A percentile compares a stretch with the other conserved stretches of the same genome.
These are phyloP conservation scores for Sarcophaga carnaria DNA, from an alignment of 2,888 invertebrate genomes.

Conservation along the genomic window DNA sequence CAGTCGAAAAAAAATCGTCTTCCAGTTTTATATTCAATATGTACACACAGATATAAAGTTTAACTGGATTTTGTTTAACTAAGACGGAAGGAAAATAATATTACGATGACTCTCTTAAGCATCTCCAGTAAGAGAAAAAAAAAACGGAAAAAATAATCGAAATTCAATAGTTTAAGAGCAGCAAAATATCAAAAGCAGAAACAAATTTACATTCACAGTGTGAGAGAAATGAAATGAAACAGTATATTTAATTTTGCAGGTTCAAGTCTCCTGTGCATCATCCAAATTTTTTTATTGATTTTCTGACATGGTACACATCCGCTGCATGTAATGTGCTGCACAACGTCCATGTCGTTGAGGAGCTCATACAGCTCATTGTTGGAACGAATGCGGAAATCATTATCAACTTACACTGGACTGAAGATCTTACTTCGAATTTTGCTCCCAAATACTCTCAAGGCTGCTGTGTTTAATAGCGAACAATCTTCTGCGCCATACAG, in stretches of 20 bases:
- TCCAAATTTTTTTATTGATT: no score
- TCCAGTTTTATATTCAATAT: conserved; percentile 23
- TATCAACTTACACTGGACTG: no score
- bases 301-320: no score
- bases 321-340: no score
- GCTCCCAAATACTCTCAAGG: no score
- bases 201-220: not conserved
- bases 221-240: not conserved
- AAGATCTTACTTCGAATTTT: no score
- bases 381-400: no score
- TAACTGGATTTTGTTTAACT: conserved; percentile 47
- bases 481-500: no score
- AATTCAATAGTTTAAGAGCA: conserved; percentile 37
- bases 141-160: conserved; percentile 20
- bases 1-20: conserved; percentile 28
- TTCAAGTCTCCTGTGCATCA: not conserved
- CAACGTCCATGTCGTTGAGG: no score
- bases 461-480: no score
- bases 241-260: not conserved
- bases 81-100: conserved; percentile 28
- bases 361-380: no score
- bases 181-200: conserved; percentile 28
- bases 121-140: not conserved
- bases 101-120: conserved; percentile 41
- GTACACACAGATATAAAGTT: not conserved